A percentile compares a stretch with the other conserved stretches of the same genome.
Conservation (phyloP, 2,113 vertebrate genomes). For the Scopus umbretta region DNA sequence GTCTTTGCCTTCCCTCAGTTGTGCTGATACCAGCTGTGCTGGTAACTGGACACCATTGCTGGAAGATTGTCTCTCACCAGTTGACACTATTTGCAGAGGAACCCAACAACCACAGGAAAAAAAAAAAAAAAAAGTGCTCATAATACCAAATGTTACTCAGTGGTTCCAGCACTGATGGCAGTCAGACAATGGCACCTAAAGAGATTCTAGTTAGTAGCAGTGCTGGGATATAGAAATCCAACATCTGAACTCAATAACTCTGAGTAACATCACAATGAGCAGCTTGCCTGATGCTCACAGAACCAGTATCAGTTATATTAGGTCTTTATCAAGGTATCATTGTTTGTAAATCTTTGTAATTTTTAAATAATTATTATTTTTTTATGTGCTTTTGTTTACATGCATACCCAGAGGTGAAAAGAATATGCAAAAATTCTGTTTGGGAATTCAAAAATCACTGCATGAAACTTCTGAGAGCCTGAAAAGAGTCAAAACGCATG, state of each 20-base stretch:
- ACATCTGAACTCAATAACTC: not conserved
- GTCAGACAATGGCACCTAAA: not conserved
- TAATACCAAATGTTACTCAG: not conserved
- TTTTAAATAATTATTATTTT: not conserved
- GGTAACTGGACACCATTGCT: not conserved
- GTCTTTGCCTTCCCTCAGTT: not conserved
- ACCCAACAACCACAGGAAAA: not conserved
- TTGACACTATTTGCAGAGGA: not conserved
- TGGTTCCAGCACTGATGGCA: not conserved
- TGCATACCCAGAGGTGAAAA: not conserved
- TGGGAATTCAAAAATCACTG: not conserved
- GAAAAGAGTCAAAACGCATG: not conserved
- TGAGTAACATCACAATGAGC: not conserved
- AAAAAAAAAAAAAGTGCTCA: not conserved
- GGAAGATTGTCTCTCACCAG: not conserved
- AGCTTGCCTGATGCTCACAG: not conserved
- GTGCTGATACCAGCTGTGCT: not conserved
- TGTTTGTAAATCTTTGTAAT: not conserved
- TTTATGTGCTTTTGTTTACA: not conserved
- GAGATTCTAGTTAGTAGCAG: not conserved
- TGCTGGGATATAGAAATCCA: not conserved
- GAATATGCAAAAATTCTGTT: not conserved
- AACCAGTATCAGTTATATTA: not conserved
- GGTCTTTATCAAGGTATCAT: not conserved
- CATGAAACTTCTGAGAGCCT: not conserved